Evolutionary conservation across 2,113 vertebrate genomes (phyloP).

Genomic region (Chrysemys picta): DNA sequence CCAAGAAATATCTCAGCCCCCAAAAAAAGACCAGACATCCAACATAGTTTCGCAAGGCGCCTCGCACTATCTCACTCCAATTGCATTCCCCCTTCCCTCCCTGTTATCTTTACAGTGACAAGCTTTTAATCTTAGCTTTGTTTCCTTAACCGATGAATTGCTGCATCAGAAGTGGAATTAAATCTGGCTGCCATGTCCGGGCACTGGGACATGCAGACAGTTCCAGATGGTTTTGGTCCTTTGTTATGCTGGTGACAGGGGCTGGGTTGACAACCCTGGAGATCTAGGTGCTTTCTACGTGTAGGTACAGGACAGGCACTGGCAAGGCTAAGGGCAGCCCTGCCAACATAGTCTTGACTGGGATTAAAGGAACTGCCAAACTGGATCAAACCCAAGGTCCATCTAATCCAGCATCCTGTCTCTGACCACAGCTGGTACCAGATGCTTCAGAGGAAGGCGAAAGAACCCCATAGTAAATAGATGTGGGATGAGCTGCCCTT

Average conservation of each 20-base stretch:
- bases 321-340: not conserved
- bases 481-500: not conserved
- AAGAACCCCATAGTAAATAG: not conserved
- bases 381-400: not conserved
- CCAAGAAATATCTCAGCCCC: not conserved
- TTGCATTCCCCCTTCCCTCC: not conserved
- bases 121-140: not conserved
- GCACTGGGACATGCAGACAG: not conserved
- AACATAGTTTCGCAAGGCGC: conserved; percentile 25
- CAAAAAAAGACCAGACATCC: not conserved
- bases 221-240: not conserved
- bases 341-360: not conserved
- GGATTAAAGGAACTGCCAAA: not conserved
- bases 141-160: not conserved
- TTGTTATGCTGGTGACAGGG: not conserved
- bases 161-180: not conserved
- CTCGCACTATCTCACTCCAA: not conserved
- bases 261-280: not conserved
- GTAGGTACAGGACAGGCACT: not conserved
- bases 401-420: not conserved
- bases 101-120: conserved; percentile 27
- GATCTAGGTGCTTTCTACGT: not conserved
- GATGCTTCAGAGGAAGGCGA: not conserved
- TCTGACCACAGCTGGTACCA: not conserved
- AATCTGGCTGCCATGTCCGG: not conserved